Evolutionary conservation across 2,113 vertebrate species (phyloP).

Genomic region (Ameiurus melas): DNA sequence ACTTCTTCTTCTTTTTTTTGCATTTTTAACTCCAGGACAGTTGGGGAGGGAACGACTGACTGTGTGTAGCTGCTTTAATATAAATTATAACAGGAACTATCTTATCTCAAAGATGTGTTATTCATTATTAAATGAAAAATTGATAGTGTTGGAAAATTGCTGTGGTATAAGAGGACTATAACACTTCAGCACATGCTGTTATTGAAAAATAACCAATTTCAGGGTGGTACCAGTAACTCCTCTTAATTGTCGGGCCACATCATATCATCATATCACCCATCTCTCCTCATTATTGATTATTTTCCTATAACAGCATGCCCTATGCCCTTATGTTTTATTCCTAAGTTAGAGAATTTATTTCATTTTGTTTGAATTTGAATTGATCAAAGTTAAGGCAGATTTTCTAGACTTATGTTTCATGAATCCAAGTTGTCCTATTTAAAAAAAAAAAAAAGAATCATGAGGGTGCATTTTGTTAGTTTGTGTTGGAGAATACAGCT

Average conservation of each 20-base stretch:
- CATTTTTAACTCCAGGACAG: background rate
- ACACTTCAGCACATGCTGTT: background rate
- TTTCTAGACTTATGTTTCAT: background rate
- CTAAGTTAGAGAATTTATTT: background rate
- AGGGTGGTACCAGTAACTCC: background rate
- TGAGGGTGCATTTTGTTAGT: background rate
- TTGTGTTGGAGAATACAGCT: background rate
- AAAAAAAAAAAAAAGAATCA: background rate
- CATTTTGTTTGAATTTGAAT: background rate
- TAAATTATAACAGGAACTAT: background rate
- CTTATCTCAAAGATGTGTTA: background rate
- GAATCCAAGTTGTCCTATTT: background rate
- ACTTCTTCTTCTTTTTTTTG: background rate
- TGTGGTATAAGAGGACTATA: background rate
- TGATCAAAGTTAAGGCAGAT: background rate
- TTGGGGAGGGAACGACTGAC: background rate
- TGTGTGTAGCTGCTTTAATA: background rate
- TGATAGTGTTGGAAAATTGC: background rate
- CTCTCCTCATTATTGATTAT: background rate
- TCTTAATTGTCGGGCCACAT: too few species aligned
- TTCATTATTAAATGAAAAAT: background rate
- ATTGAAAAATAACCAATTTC: background rate
- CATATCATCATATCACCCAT: background rate
- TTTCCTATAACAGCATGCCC: background rate
- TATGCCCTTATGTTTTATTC: background rate